These are phyloP conservation scores for Salvator merianae DNA, from an alignment of 2,113 vertebrate species.

Conservation along the genomic window DNA sequence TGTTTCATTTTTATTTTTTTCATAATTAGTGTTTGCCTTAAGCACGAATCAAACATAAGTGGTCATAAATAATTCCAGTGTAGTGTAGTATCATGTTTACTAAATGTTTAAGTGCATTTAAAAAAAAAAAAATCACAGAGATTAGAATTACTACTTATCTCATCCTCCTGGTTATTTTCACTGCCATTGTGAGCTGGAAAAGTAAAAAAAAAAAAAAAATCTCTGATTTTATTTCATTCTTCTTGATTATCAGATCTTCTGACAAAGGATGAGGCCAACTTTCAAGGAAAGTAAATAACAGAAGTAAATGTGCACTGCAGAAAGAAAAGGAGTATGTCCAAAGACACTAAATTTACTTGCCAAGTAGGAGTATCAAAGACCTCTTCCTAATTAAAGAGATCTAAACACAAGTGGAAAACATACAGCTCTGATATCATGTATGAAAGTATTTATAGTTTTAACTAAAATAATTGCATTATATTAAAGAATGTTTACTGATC, in stretches of 20 bases:
- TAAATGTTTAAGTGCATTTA: slow-evolving; percentile 67
- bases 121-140: slow-evolving; percentile 56
- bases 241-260: slow-evolving; percentile 70
- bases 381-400: slow-evolving; percentile 71
- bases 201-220: slow-evolving; percentile 69
- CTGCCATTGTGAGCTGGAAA: slow-evolving; percentile 68
- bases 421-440: slow-evolving; percentile 69
- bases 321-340: slow-evolving; percentile 62
- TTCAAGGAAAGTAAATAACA: slow-evolving; percentile 75
- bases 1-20: slow-evolving; percentile 38
- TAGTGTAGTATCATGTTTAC: slow-evolving; percentile 60
- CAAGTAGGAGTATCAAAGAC: slow-evolving; percentile 68
- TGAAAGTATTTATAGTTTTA: slow-evolving; percentile 72
- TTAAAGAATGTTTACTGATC: slow-evolving; percentile 56
- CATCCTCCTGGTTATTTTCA: slow-evolving; percentile 74
- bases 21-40: slow-evolving; percentile 60
- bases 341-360: slow-evolving; percentile 67
- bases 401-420: slow-evolving; percentile 69
- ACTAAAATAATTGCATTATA: slow-evolving; percentile 58
- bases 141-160: slow-evolving; percentile 72
- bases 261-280: slow-evolving; percentile 69
- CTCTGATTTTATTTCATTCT: slow-evolving; percentile 73
- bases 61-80: slow-evolving; percentile 63
- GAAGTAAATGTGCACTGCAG: slow-evolving; percentile 27
- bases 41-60: slow-evolving; percentile 64